These are phyloP conservation scores for Phyllostomus discolor DNA, from an alignment of 2,113 vertebrate genomes.

Conservation along the genomic window DNA sequence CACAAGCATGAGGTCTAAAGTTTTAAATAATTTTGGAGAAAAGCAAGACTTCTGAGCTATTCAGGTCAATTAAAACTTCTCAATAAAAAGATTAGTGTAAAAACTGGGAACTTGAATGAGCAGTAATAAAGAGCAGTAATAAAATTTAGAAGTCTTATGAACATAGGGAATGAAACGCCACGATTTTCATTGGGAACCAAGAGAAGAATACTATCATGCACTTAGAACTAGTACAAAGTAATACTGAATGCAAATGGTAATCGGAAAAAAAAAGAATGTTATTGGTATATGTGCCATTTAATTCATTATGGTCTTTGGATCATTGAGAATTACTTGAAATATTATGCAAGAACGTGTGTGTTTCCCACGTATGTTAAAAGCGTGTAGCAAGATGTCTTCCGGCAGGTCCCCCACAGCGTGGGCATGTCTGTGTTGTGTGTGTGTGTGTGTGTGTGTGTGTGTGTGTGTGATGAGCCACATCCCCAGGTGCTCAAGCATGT, in stretches of 20 bases:
- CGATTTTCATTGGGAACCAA: background rate
- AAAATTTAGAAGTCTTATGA: background rate
- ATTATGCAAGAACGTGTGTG: background rate
- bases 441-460: no score
- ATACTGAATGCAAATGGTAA: background rate
- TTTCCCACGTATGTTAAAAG: background rate
- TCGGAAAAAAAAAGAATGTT: background rate
- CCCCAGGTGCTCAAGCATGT: background rate
- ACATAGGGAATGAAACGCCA: background rate
- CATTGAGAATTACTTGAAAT: background rate
- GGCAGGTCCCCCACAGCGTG: no score
- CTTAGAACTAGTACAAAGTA: background rate
- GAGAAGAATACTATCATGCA: background rate
- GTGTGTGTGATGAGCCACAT: fast-evolving
- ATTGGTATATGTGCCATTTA: background rate
- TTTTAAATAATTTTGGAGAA: background rate
- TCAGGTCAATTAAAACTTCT: background rate
- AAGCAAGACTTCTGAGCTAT: background rate
- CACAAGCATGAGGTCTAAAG: background rate
- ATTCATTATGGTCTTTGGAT: background rate
- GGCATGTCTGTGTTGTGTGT: no score
- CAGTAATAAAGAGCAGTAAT: background rate
- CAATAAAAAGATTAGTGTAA: background rate
- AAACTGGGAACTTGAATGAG: background rate
- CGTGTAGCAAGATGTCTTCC: background rate